A percentile compares a stretch with the other conserved stretches of the same genome.
phyloP scores from a whole-genome alignment of 1,140 invertebrate species.

The Stenopsyche tienmushanensis region DNA sequence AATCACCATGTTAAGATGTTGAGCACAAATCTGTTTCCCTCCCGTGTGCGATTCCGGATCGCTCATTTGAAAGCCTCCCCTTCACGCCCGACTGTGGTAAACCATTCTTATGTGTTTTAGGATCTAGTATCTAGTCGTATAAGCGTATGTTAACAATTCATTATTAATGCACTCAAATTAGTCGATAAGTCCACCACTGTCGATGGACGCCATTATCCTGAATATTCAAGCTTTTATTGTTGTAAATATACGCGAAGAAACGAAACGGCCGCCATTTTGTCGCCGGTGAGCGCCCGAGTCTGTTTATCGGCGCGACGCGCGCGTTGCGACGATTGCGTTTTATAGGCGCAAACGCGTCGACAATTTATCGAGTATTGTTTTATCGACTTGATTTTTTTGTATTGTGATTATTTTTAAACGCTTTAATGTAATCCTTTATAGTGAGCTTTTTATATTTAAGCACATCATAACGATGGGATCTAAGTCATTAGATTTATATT shows the following conservation, averaged over 20 bases:
- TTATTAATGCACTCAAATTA: constrained; percentile 13
- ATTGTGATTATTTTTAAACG: background rate
- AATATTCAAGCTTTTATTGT: constrained; percentile 22
- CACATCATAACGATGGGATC: constrained; percentile 27
- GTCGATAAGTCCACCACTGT: background rate
- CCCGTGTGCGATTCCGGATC: constrained; percentile 3
- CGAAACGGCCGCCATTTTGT: too few species aligned
- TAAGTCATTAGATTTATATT: constrained; percentile 42
- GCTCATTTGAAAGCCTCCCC: background rate
- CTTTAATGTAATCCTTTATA: background rate
- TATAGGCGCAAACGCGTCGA: too few species aligned
- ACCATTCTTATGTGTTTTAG: constrained; percentile 14
- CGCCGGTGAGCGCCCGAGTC: too few species aligned
- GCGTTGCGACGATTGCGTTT: constrained; percentile 2
- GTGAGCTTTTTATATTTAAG: constrained; percentile 7
- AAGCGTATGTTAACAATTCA: constrained; percentile 16
- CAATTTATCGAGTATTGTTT: too few species aligned
- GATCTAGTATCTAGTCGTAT: background rate
- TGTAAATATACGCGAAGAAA: constrained; percentile 29
- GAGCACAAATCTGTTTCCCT: constrained; percentile 37
- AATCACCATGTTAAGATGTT: constrained; percentile 38
- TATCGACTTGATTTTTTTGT: too few species aligned
- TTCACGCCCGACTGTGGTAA: constrained; percentile 6
- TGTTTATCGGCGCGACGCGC: constrained; percentile 4
- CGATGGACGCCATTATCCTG: background rate